Percentiles rank a stretch among this genome's conserved stretches.
These are phyloP conservation scores for Epinephelus awoara DNA, from an alignment of 2,797 vertebrate species.

Conservation along the genomic window DNA sequence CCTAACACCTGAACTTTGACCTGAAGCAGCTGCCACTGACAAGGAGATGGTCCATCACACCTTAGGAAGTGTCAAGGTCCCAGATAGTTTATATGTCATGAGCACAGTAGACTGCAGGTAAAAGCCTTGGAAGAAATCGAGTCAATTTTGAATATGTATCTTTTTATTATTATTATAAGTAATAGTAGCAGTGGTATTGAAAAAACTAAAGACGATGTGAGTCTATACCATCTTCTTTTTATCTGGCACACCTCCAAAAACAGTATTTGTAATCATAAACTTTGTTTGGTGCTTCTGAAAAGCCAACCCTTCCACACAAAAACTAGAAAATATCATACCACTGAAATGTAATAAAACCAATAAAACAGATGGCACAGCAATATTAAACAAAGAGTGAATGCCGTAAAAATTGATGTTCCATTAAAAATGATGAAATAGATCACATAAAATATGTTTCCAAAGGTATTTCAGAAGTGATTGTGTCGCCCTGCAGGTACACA, in stretches of 20 bases:
- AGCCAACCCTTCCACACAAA: no score
- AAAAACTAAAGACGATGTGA: background rate
- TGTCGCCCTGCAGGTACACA: background rate
- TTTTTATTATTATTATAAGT: background rate
- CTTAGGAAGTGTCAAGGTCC: background rate
- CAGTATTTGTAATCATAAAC: background rate
- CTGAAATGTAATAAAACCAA: background rate
- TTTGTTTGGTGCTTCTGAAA: constrained; percentile 4
- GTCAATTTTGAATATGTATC: background rate
- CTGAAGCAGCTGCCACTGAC: constrained; percentile 14
- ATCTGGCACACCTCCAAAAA: constrained; percentile 1
- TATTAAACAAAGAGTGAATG: background rate
- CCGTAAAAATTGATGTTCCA: background rate
- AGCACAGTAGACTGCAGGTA: background rate
- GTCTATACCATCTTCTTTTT: background rate
- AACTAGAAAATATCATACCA: background rate
- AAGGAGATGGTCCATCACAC: constrained; percentile 7
- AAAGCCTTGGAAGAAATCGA: background rate
- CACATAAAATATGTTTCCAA: background rate
- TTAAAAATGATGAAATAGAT: constrained; percentile 16
- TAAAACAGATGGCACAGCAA: background rate
- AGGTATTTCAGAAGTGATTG: background rate
- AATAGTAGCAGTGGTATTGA: no score
- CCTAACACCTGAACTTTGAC: constrained; percentile 36
- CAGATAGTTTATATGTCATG: constrained; percentile 14